Evolutionary conservation across 1,140 invertebrate species (phyloP).

Genomic region (Ceratina australensis): DNA sequence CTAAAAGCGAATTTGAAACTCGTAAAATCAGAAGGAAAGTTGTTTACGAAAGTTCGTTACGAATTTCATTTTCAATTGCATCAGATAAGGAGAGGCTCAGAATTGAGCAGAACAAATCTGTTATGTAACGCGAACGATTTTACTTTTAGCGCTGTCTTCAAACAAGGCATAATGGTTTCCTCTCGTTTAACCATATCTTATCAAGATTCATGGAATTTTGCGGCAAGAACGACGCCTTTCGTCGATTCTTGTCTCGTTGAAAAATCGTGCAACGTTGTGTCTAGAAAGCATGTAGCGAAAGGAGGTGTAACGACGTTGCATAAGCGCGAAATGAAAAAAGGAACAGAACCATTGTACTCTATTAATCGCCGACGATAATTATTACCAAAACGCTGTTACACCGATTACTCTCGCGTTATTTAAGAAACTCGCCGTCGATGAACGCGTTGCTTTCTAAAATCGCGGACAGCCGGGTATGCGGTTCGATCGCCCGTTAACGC

Average conservation of each 20-base stretch:
- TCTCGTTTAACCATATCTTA: conserved; percentile 28
- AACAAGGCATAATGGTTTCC: conserved; percentile 8
- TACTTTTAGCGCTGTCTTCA: background rate
- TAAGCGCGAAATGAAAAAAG: conserved; percentile 36
- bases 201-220: conserved; percentile 39
- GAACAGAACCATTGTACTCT: conserved; percentile 35
- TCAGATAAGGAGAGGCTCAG: background rate
- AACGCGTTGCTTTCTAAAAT: conserved; percentile 20
- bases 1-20: background rate
- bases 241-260: conserved; percentile 16
- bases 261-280: conserved; percentile 13
- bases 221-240: conserved; percentile 1
- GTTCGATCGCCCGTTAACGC: background rate
- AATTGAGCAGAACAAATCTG: conserved; percentile 18
- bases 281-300: conserved; percentile 49
- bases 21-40: background rate
- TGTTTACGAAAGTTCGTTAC: background rate
- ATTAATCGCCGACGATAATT: conserved; percentile 48
- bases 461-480: too few species aligned
- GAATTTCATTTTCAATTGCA: background rate
- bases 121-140: conserved; percentile 15
- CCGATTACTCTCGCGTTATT: background rate
- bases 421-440: background rate
- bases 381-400: background rate
- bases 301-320: conserved; percentile 49